Evolutionary conservation across 2,113 vertebrate species (phyloP), one percentile per base, ranked within the genome.

Genomic region (Psephotus haematonotus): DNA sequence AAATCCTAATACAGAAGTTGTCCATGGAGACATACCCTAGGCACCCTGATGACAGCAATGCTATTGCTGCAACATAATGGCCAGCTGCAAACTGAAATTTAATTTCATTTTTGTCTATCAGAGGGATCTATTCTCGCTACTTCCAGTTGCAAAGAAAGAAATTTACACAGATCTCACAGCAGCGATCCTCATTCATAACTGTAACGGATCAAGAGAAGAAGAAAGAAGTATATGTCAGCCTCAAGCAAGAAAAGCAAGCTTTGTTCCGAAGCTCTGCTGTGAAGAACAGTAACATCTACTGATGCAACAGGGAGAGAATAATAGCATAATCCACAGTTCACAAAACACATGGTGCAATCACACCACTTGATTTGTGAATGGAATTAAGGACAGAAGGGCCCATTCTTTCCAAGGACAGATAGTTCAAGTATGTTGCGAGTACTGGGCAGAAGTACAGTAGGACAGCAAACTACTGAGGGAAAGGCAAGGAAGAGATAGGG

Each of bases 51-150:
- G 94, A 96, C 95, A 96, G 95, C 69, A 95, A 86, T 78, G 52
- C 92, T 83, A 90, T 37, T 88, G 68, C 95, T 90, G 76, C 85
- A 88, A 93, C 72, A 86, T 92, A 95, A 94, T 60, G 62, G 55
- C 88, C 88, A 94, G 86, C 88, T 96, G 90, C 85, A 96, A 93
- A 83, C 82, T 75, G 82, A 86, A 94, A 72, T 93, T 96, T 92
- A 88, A 93, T 94, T 97, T 95, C 39, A 70, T 50, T 95, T 96
- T 94, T 92, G 71, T 69, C 71, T 92, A 79, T 95, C 86, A 81
- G 76, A 90, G 69, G 29, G 68, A 82, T 68, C 80, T 84, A 52
- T 77, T 86, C 55, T 44, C 64, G 24, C 41, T 65, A 92, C 18
- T 88, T 92, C 24, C 60, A 81, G 44, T 4, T 71, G 44, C 50